These are phyloP conservation scores for Heterodera carotae DNA, from an alignment of 1,140 invertebrate species.

Conservation along the genomic window DNA sequence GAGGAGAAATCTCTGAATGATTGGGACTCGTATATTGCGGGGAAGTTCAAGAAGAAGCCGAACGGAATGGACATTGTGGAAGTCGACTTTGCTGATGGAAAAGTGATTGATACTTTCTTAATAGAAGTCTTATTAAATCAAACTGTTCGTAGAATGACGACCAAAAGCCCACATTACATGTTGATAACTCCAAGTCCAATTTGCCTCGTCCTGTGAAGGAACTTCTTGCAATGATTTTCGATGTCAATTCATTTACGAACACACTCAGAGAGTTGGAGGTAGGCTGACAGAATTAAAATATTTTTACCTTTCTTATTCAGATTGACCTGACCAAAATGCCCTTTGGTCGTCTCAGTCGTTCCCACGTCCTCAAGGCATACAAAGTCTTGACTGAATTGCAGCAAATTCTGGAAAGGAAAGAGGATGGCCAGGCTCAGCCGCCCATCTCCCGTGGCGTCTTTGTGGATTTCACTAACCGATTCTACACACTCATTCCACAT, in stretches of 20 bases:
- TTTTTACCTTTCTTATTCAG: constrained; percentile 21
- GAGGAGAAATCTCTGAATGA: constrained; percentile 80
- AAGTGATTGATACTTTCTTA: constrained; percentile 1
- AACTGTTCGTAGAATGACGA: constrained; percentile 69
- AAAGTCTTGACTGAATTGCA: constrained; percentile 41
- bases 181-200: constrained; percentile 58
- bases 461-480: constrained; percentile 83
- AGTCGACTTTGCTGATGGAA: constrained; percentile 77
- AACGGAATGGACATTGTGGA: constrained; percentile 85
- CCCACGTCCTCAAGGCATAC: constrained; percentile 43
- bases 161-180: constrained; percentile 66
- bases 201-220: constrained; percentile 43
- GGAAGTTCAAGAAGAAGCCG: constrained; percentile 75
- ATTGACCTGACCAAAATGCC: constrained; percentile 52
- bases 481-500: constrained; percentile 75
- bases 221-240: constrained; percentile 75
- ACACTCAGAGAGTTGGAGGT: constrained; percentile 77
- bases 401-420: constrained; percentile 22
- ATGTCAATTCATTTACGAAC: constrained; percentile 40
- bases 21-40: constrained; percentile 71
- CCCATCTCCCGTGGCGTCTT: constrained; percentile 66
- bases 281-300: background rate
- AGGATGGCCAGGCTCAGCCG: background rate
- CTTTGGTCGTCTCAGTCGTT: constrained; percentile 36
- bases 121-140: background rate